Evolutionary conservation across 2,113 vertebrate species (phyloP), one percentile per base, ranked within the genome.

Genomic region (Perca flavescens): DNA sequence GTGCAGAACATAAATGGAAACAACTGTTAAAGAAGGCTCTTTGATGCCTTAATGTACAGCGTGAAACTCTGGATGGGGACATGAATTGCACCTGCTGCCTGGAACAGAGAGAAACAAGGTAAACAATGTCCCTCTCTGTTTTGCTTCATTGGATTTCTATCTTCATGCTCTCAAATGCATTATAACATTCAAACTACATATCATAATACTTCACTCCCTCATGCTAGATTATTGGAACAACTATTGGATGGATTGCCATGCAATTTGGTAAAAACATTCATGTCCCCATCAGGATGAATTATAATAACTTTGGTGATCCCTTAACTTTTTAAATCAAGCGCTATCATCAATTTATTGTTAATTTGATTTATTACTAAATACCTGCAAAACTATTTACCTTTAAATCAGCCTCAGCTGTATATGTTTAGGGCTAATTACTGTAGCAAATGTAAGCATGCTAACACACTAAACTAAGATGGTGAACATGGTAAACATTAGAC

Each of bases 1-100:
- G 61, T 75, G 53, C 73, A 47, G 64, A 49, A 82, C 50, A 78
- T 71, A 57, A 68, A 85, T 79, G 77, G 80, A 75, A 76, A 75
- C 61, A 79, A 84, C 52, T 74, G 73, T 74, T 62, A 79, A 77
- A 70, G 65, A 61, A 3, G 62, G 16, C 56, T 47, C 77, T 83
- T 86, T 71, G 74, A 80, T 70, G 31, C 22, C 65, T 81, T 64
- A 77, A 77, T 82, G 64, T 79, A 66, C 31, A 31, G 61, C 7
- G 14, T 78, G 70, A 76, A 74, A 60, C 49, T 36, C 50, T 67
- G 43, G 28, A 79, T 21, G 17, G 57, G 62, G 52, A 69, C 40
- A 50, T 50, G 12, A 54, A 3, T 25, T 77, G 82, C 77, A 87
- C 79, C 56, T 83, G 61, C 65, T 78, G 49, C 77, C 79, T 53